Percentiles rank a stretch among this genome's conserved stretches.
phyloP scores from a whole-genome alignment of 1,140 invertebrate species.

The Platyscapa corneri region DNA sequence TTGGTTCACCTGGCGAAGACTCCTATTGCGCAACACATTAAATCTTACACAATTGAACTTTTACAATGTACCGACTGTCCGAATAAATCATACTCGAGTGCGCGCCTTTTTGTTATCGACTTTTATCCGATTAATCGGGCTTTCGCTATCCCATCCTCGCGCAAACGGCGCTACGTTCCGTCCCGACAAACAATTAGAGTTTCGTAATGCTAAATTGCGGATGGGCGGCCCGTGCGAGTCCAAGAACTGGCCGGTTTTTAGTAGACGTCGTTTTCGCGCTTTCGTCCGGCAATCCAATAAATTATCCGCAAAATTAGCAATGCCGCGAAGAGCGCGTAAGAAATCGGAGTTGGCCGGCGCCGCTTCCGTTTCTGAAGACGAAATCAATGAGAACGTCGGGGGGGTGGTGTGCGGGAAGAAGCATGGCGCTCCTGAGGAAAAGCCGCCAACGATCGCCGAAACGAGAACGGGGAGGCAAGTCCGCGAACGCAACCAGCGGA shows the following conservation, averaged over 20 bases:
- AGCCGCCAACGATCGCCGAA: too few species aligned
- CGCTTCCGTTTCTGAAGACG: background rate
- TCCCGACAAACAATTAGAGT: background rate
- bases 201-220: too few species aligned
- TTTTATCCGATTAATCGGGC: background rate
- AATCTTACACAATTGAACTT: background rate
- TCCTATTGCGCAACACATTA: background rate
- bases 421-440: too few species aligned
- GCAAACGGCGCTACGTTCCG: background rate
- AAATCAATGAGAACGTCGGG: background rate
- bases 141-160: background rate
- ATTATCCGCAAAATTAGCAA: background rate
- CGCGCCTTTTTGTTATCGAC: background rate
- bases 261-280: too few species aligned
- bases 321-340: background rate
- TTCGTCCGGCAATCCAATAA: too few species aligned
- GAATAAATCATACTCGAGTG: background rate
- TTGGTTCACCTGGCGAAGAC: background rate
- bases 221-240: too few species aligned
- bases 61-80: background rate
- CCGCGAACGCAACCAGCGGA: too few species aligned
- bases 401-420: too few species aligned
- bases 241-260: too few species aligned
- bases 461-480: too few species aligned
- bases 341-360: background rate